Percentiles rank a stretch among this genome's conserved stretches.
Evolutionary conservation across 2,797 vertebrate species (phyloP).

Genomic region (Danio aesculapii): DNA sequence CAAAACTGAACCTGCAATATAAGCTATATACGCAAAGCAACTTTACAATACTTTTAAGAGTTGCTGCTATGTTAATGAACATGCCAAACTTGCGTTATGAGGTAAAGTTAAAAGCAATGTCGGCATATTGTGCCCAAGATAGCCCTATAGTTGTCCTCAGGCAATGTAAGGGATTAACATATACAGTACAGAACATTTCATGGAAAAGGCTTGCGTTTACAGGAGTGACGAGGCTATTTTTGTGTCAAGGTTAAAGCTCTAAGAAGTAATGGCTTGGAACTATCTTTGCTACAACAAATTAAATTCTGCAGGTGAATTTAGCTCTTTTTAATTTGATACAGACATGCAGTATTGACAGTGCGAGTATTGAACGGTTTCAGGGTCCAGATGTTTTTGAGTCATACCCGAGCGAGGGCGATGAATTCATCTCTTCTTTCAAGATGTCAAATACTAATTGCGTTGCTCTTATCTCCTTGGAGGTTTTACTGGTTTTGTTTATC

Average conservation of each 20-base stretch:
- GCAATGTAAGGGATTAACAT: not conserved
- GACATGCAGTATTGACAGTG: not conserved
- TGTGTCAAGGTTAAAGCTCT: slow-evolving; percentile 10
- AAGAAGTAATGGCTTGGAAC: not conserved
- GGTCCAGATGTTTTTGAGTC: slow-evolving; percentile 2
- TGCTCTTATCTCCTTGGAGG: slow-evolving; percentile 46
- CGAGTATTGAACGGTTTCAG: not conserved
- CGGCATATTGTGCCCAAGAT: not conserved
- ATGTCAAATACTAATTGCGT: slow-evolving; percentile 45
- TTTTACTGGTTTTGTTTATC: slow-evolving; percentile 46
- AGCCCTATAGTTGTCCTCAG: not conserved
- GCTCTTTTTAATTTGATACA: not conserved
- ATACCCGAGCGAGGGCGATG: not conserved
- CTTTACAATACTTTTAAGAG: not conserved
- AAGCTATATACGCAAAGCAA: not conserved
- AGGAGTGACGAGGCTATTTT: slow-evolving; percentile 9
- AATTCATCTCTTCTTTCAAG: slow-evolving; percentile 24
- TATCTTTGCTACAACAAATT: not conserved
- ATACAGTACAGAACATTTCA: slow-evolving; percentile 4
- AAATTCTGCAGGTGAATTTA: not conserved
- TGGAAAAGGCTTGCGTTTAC: slow-evolving; percentile 13
- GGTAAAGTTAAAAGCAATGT: not conserved
- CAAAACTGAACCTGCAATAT: too few species aligned
- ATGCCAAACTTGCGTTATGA: not conserved
- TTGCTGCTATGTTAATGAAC: not conserved